phyloP scores from a whole-genome alignment of 2,113 vertebrate genomes.

The Pelmatolapia mariae region DNA sequence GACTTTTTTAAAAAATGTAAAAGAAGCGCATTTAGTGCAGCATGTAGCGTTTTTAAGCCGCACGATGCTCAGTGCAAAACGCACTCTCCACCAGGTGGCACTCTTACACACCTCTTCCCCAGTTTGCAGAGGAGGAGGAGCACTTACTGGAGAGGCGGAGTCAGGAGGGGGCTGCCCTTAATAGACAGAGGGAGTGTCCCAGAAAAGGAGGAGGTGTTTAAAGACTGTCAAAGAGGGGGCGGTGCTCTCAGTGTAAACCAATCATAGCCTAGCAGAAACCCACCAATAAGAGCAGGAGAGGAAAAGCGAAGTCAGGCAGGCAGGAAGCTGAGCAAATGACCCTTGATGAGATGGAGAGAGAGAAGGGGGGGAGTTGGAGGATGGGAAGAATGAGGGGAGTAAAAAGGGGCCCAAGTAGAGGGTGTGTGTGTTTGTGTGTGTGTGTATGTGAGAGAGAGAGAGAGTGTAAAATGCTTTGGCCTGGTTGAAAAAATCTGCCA shows the following conservation, averaged over 20 bases:
- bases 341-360: slow-evolving; percentile 56
- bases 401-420: slow-evolving; percentile 21
- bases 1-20: background rate
- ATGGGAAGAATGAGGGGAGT: slow-evolving; percentile 25
- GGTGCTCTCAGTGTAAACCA: slow-evolving; percentile 8
- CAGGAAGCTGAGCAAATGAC: slow-evolving; percentile 66
- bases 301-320: slow-evolving; percentile 31
- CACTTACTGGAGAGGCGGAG: background rate
- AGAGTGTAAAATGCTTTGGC: background rate
- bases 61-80: too few relatives aligned
- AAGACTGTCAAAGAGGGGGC: background rate
- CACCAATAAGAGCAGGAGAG: slow-evolving; percentile 53
- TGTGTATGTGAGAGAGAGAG: background rate
- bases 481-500: background rate
- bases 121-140: background rate
- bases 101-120: background rate
- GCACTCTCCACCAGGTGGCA: slow-evolving; percentile 36
- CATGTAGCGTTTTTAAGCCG: background rate
- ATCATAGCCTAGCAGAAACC: slow-evolving; percentile 19
- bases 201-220: background rate
- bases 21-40: background rate
- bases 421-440: background rate
- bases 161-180: background rate
- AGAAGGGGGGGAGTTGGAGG: slow-evolving; percentile 17
- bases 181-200: slow-evolving; percentile 3